phyloP scores from a whole-genome alignment of 2,113 vertebrate genomes.

The Urocolius indicus region DNA sequence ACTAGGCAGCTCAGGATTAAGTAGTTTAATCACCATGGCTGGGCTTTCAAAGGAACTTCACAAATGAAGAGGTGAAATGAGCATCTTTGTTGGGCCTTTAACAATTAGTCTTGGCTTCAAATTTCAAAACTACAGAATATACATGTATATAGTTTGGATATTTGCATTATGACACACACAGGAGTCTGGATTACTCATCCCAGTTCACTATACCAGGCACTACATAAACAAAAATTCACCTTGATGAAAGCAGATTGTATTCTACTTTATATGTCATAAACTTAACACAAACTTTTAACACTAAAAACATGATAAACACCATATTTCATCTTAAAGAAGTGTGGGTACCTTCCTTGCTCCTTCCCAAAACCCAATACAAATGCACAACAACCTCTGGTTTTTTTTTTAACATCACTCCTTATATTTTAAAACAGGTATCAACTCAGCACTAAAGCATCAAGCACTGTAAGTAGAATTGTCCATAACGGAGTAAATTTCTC shows the following conservation, averaged over 20 bases:
- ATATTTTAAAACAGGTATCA: not conserved
- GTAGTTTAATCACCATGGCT: not conserved
- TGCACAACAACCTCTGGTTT: not conserved
- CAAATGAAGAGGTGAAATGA: not conserved
- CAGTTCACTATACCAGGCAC: not conserved
- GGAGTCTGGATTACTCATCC: not conserved
- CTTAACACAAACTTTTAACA: too few species aligned
- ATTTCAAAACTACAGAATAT: not conserved
- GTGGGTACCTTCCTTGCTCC: not conserved
- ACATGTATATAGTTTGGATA: not conserved
- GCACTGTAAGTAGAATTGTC: not conserved
- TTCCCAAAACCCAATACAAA: not conserved
- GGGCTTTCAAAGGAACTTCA: conserved; percentile 20
- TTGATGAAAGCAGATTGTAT: not conserved
- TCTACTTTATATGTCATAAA: too few species aligned
- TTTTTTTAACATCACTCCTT: not conserved
- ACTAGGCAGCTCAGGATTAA: not conserved
- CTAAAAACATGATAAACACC: not conserved
- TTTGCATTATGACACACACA: conserved; percentile 50
- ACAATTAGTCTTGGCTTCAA: conserved; percentile 20
- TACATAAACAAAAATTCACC: conserved; percentile 11
- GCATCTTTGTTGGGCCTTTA: not conserved
- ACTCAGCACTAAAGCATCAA: not conserved
- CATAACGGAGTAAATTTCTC: not conserved
- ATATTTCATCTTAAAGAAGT: not conserved